Evolutionary conservation across 1,140 invertebrate species (phyloP).

Genomic region (Pogonognathellus flavescens): DNA sequence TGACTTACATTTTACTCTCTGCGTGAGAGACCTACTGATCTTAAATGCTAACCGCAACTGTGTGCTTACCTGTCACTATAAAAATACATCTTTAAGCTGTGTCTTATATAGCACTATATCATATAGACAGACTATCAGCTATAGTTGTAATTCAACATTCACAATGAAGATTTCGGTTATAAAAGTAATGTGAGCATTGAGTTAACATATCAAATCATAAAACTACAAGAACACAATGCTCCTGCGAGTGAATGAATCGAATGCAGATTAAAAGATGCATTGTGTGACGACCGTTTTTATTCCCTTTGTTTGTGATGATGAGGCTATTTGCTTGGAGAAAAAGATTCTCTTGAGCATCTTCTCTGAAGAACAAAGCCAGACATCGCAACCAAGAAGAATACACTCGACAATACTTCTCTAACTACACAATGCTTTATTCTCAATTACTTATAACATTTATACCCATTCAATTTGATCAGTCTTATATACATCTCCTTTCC

Average conservation of each 20-base stretch:
- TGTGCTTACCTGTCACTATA: too few relatives aligned
- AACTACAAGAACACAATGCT: neutral
- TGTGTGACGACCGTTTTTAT: conserved; percentile 27
- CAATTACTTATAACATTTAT: too few relatives aligned
- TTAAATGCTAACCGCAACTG: too few relatives aligned
- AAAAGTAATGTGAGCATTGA: neutral
- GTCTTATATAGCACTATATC: too few relatives aligned
- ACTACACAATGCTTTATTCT: too few relatives aligned
- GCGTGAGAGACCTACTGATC: too few relatives aligned
- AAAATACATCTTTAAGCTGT: too few relatives aligned
- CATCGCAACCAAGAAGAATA: neutral
- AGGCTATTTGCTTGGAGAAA: conserved; percentile 20
- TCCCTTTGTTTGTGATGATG: conserved; percentile 34
- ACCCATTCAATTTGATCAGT: too few relatives aligned
- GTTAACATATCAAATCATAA: neutral
- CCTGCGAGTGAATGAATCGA: neutral
- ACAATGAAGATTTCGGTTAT: too few relatives aligned
- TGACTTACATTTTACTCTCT: neutral
- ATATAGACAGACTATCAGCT: too few relatives aligned
- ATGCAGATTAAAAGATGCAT: conserved; percentile 27
- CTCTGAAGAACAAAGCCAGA: neutral
- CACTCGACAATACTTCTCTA: neutral
- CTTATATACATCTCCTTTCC: too few relatives aligned
- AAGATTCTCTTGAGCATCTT: neutral
- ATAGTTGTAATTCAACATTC: too few relatives aligned